A percentile compares a stretch with the other conserved stretches of the same genome.
These are phyloP conservation scores for Drosophila fulvimacula DNA, from an alignment of 2,888 invertebrate genomes.

Conservation along the genomic window DNA sequence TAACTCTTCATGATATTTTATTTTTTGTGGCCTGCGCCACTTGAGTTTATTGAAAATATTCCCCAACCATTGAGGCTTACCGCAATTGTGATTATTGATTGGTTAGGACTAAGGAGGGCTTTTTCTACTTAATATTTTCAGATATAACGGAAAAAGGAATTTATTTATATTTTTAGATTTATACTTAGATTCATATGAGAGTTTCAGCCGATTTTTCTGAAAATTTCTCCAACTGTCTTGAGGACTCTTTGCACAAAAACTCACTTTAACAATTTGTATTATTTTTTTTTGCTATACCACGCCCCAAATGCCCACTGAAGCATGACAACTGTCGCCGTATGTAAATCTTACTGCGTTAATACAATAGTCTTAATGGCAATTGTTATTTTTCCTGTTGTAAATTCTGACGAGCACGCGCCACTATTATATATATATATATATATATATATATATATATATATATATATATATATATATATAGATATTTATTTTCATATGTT, in stretches of 20 bases:
- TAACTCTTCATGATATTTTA: not conserved
- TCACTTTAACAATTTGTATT: not conserved
- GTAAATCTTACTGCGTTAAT: constrained; percentile 72
- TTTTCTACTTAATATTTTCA: not conserved
- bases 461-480: not conserved
- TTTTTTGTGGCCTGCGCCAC: not conserved
- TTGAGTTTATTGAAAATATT: not conserved
- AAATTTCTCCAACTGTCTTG: not conserved
- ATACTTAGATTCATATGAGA: too few species aligned
- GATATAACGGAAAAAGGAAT: not conserved
- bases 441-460: not conserved
- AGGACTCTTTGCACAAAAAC: constrained; percentile 10
- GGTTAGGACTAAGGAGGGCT: not conserved
- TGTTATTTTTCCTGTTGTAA: constrained; percentile 36
- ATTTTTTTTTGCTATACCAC: not conserved
- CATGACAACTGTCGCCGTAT: constrained; percentile 33
- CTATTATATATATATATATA: not conserved
- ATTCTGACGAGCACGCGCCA: constrained; percentile 13
- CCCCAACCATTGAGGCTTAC: not conserved
- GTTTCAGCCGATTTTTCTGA: too few species aligned
- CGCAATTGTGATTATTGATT: not conserved
- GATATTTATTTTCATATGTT: constrained; percentile 19
- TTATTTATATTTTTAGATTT: not conserved
- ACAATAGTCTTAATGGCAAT: constrained; percentile 57
- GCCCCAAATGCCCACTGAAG: constrained; percentile 1